phyloP scores from a whole-genome alignment of 2,113 vertebrate genomes.

The Anseranas semipalmata region DNA sequence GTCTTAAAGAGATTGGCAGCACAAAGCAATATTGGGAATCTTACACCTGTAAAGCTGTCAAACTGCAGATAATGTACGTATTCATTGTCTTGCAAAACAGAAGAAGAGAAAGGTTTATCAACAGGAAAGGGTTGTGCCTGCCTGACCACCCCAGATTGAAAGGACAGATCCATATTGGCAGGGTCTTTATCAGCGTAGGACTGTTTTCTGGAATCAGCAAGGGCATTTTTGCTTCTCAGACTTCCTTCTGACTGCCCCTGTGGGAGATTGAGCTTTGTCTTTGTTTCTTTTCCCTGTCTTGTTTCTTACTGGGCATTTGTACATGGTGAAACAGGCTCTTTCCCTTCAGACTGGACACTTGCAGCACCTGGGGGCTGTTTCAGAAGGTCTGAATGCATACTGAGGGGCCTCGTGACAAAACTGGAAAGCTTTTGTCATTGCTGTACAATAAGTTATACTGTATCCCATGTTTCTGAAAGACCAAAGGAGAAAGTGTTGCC shows the following conservation, averaged over 20 bases:
- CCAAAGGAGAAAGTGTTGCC: not conserved
- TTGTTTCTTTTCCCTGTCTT: not conserved
- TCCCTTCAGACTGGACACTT: not conserved
- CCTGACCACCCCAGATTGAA: not conserved
- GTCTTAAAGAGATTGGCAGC: constrained; percentile 11
- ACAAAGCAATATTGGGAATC: not conserved
- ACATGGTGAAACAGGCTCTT: not conserved
- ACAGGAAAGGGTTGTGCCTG: not conserved
- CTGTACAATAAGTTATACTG: not conserved
- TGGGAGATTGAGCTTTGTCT: not conserved
- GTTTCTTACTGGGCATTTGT: not conserved
- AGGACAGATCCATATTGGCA: not conserved
- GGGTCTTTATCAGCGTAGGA: not conserved
- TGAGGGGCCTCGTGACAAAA: not conserved
- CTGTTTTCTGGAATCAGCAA: not conserved
- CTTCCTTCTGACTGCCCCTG: not conserved
- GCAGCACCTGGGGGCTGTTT: not conserved
- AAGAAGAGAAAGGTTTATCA: constrained; percentile 2
- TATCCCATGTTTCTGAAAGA: not conserved
- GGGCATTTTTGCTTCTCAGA: not conserved
- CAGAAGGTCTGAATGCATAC: not conserved
- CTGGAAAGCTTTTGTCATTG: not conserved
- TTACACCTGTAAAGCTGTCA: constrained; percentile 38
- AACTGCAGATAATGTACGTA: not conserved
- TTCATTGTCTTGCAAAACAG: not conserved